Conservation (phyloP, 2,888 invertebrate species). For the Synergus itoensis region DNA sequence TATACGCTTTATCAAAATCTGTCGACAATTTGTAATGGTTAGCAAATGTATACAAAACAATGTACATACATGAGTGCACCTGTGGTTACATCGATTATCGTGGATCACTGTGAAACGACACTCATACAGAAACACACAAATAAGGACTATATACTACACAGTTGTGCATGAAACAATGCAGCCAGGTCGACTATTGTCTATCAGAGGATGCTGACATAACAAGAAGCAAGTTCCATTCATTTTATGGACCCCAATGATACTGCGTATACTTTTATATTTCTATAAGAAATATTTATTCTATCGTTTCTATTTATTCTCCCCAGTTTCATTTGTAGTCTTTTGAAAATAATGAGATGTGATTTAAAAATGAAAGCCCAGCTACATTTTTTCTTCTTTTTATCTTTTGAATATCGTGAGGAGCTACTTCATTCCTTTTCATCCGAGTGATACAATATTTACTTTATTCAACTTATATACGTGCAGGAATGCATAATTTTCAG, state of each 20-base stretch:
- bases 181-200: slow-evolving; percentile 73
- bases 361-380: too few species aligned
- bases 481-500: neutral
- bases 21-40: slow-evolving; percentile 5
- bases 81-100: slow-evolving; percentile 70
- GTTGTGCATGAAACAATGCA: slow-evolving; percentile 69
- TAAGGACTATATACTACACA: slow-evolving; percentile 53
- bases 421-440: neutral
- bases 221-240: slow-evolving; percentile 68
- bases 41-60: slow-evolving; percentile 11
- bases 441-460: neutral
- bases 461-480: neutral
- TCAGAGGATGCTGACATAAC: slow-evolving; percentile 76
- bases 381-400: too few species aligned
- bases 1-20: slow-evolving; percentile 20
- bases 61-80: slow-evolving; percentile 46
- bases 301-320: neutral
- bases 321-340: neutral
- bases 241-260: slow-evolving; percentile 60
- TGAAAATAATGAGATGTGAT: too few species aligned
- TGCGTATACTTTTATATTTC: neutral
- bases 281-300: neutral
- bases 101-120: slow-evolving; percentile 68
- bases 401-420: too few species aligned
- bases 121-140: slow-evolving; percentile 52